These are phyloP conservation scores for Cinclus cinclus DNA, from an alignment of 2,113 vertebrate species.

Conservation along the genomic window DNA sequence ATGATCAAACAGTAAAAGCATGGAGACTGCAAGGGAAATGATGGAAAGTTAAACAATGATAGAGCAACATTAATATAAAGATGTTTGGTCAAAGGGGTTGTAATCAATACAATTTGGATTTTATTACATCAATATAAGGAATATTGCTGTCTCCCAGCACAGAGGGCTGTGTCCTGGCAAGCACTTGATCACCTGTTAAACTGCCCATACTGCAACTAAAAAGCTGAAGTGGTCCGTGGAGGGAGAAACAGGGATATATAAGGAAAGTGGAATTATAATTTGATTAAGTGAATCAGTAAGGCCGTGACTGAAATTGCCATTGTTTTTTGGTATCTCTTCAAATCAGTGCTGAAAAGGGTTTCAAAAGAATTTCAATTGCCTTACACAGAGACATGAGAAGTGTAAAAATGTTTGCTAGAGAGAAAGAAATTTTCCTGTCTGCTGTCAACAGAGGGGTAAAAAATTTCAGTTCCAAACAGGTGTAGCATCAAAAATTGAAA, in stretches of 20 bases:
- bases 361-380: neutral
- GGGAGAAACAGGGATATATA: neutral
- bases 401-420: neutral
- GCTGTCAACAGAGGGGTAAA: neutral
- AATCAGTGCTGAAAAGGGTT: neutral
- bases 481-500: neutral
- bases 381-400: neutral
- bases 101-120: neutral
- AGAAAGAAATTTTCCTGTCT: neutral
- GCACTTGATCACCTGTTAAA: neutral
- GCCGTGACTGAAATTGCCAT: neutral
- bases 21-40: neutral
- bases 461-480: neutral
- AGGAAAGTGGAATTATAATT: neutral
- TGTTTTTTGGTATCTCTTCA: neutral
- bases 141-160: neutral
- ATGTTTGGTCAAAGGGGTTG: neutral
- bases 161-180: neutral
- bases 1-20: neutral
- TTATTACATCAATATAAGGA: neutral
- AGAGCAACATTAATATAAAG: neutral
- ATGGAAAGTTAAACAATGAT: neutral
- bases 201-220: accelerated
- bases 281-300: neutral
- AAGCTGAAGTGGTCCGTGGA: neutral